Evolutionary conservation across 2,888 invertebrate genomes (phyloP), one percentile per base, ranked within the genome.

Genomic region (Amorpha juglandis): DNA sequence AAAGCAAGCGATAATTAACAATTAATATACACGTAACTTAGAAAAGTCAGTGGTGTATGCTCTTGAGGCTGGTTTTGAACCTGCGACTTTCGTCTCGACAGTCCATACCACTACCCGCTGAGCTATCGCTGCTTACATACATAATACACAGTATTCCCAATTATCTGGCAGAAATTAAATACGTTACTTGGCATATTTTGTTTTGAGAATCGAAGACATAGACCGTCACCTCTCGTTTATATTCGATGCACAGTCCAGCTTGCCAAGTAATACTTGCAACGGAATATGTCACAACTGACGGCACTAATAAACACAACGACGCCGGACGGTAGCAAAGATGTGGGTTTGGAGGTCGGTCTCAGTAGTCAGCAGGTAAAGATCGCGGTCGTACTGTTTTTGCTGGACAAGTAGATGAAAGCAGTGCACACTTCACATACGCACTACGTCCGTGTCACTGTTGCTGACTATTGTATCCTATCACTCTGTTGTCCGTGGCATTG

Each of bases 401-500:
- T 35, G 33, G 27, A 27, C 42, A 16, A 58, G 19, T 58, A 42
- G 12, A 52, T 64, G 52, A 42, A 53, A 53, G 52, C 52, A 64
- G 45, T 52, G 21, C 27, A 62, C 52, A 64, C 27, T 52, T 14
- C 27, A 62, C 42, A 53, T 45, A 4, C 47, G 33, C 51, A 62
- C 35, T 53, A 48, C 53, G 38, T 63, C 63, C 66, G 66, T 67
- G 63, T 67, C 66, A 58, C 38, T 38, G 50, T 64, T 8, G 55
- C 16, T 33, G 47, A 27, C 12, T 47, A 33, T 47, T 33, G 47
- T 16, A 45, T 50, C 50, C 50, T 19, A 50, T 50, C 14, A 50
- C 50, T 50, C 7, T 2, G 48, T 33, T 14, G 53, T 38, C 7
- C 11, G 48, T 33, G 38, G 45, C 38, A 65, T 65, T 65, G 58